A percentile compares a stretch with the other conserved stretches of the same genome.
phyloP scores from a whole-genome alignment of 2,888 invertebrate genomes.

The Amorpha juglandis region DNA sequence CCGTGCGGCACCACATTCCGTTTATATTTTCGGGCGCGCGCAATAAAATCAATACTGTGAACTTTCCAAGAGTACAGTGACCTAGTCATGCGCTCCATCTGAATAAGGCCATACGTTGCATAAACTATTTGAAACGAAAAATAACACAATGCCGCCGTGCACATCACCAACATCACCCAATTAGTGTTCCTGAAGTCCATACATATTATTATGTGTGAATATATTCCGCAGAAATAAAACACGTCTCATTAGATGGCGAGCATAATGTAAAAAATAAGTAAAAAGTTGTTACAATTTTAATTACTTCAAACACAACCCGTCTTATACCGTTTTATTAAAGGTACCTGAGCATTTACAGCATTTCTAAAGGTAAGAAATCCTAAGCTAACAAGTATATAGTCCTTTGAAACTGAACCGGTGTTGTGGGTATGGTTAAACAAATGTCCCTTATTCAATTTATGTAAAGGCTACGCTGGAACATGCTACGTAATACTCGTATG shows the following conservation, averaged over 20 bases:
- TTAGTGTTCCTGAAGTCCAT: constrained; percentile 41
- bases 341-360: constrained; percentile 36
- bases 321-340: constrained; percentile 41
- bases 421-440: constrained; percentile 8
- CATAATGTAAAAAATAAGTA: constrained; percentile 11
- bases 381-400: constrained; percentile 48
- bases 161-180: constrained; percentile 41
- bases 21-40: constrained; percentile 82
- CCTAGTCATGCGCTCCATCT: constrained; percentile 69
- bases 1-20: constrained; percentile 59
- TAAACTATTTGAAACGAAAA: constrained; percentile 62
- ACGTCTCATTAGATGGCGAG: not conserved
- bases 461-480: constrained; percentile 1
- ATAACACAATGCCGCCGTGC: constrained; percentile 44
- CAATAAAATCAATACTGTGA: constrained; percentile 84
- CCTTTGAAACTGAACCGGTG: constrained; percentile 23
- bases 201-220: constrained; percentile 17
- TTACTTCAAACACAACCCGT: constrained; percentile 44
- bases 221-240: constrained; percentile 12
- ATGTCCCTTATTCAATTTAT: constrained; percentile 28
- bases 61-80: constrained; percentile 81
- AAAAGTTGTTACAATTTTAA: constrained; percentile 37
- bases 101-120: constrained; percentile 73
- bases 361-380: constrained; percentile 45
- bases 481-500: not conserved